phyloP scores from a whole-genome alignment of 2,888 invertebrate species.

The Osmoderma eremita region DNA sequence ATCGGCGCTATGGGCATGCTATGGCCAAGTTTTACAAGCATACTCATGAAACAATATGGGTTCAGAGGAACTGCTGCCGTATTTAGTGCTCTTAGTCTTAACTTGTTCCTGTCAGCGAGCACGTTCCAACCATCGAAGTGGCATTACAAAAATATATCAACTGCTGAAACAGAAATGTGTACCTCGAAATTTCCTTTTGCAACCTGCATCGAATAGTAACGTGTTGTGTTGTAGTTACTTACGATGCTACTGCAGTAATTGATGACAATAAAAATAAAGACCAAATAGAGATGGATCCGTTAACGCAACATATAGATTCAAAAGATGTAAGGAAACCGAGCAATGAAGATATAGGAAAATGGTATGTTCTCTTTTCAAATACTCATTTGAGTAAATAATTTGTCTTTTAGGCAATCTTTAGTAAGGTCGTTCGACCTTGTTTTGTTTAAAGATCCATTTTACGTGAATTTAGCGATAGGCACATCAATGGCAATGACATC shows the following conservation, averaged over 20 bases:
- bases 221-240: background rate
- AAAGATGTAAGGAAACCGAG: background rate
- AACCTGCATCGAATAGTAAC: background rate
- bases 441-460: slow-evolving; percentile 71
- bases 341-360: slow-evolving; percentile 4
- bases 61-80: slow-evolving; percentile 76
- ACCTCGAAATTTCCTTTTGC: background rate
- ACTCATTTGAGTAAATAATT: no score
- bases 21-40: slow-evolving; percentile 73
- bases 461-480: slow-evolving; percentile 76
- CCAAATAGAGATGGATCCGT: no score
- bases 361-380: background rate
- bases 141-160: slow-evolving; percentile 67
- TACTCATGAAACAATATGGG: slow-evolving; percentile 71
- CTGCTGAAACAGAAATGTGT: slow-evolving; percentile 4
- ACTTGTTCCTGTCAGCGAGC: slow-evolving; percentile 74
- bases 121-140: slow-evolving; percentile 80
- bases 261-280: background rate
- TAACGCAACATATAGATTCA: background rate
- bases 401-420: slow-evolving; percentile 44
- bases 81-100: slow-evolving; percentile 73
- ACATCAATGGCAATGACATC: slow-evolving; percentile 75
- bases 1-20: slow-evolving; percentile 76
- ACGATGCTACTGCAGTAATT: background rate
- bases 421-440: slow-evolving; percentile 70